phyloP scores from a whole-genome alignment of 1,140 invertebrate genomes.

The Hylaeus volcanicus region DNA sequence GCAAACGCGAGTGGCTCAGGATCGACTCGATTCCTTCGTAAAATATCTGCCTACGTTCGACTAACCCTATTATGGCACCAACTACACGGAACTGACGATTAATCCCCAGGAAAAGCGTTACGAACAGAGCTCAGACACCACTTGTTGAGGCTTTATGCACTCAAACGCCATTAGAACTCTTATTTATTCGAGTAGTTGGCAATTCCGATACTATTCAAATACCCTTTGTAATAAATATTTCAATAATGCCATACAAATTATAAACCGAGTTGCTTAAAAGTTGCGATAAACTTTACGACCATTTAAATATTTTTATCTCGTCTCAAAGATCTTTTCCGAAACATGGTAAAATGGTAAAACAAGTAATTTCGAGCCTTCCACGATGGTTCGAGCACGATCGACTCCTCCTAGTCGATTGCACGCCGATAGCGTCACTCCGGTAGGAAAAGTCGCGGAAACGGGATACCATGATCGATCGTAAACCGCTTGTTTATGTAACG shows the following conservation, averaged over 20 bases:
- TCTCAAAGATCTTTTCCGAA: too few species aligned
- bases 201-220: too few species aligned
- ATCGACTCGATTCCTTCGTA: not conserved
- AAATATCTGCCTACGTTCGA: not conserved
- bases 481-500: not conserved
- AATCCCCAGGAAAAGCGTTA: not conserved
- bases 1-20: not conserved
- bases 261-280: too few species aligned
- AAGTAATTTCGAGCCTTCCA: not conserved
- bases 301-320: too few species aligned
- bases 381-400: not conserved
- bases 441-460: constrained; percentile 2
- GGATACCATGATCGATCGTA: not conserved
- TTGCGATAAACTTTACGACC: too few species aligned
- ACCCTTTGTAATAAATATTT: too few species aligned
- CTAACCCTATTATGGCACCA: not conserved
- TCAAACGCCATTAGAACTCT: too few species aligned
- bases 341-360: too few species aligned
- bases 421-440: not conserved
- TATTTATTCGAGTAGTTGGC: too few species aligned
- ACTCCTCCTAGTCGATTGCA: not conserved
- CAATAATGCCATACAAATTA: too few species aligned
- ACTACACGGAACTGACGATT: not conserved
- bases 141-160: not conserved
- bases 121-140: not conserved